phyloP scores from a whole-genome alignment of 2,797 vertebrate species.

The Sphaeramia orbicularis region DNA sequence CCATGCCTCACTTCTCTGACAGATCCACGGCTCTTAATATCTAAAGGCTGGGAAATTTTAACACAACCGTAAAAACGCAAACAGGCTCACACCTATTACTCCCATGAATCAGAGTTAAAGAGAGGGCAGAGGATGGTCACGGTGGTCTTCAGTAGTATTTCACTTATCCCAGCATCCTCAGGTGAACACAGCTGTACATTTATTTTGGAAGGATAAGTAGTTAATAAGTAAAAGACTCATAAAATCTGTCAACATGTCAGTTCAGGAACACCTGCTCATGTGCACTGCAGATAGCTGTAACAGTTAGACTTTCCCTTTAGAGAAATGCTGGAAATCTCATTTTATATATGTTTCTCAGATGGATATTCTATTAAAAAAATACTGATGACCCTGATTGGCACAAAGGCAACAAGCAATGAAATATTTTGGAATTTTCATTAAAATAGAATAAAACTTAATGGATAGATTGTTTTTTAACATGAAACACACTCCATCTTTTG shows the following conservation, averaged over 20 bases:
- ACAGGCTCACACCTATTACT: not conserved
- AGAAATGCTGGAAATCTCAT: not conserved
- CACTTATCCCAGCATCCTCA: slow-evolving; percentile 16
- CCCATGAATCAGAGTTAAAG: slow-evolving; percentile 7
- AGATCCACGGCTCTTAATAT: slow-evolving; percentile 10
- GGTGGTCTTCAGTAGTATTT: not conserved
- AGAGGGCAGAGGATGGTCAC: slow-evolving; percentile 8
- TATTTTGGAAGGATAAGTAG: not conserved
- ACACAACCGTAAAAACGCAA: slow-evolving; percentile 9
- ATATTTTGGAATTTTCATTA: too few species aligned
- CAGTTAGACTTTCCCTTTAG: not conserved
- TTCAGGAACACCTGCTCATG: not conserved
- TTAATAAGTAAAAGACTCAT: slow-evolving; percentile 3
- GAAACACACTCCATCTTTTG: too few species aligned
- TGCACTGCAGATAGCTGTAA: too few species aligned
- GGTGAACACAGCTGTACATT: not conserved
- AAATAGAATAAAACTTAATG: too few species aligned
- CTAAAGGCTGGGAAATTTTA: not conserved
- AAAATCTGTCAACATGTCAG: not conserved
- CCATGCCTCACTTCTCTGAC: slow-evolving; percentile 39
- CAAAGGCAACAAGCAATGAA: too few species aligned
- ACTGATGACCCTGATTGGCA: too few species aligned
- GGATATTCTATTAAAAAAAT: too few species aligned
- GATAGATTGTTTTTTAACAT: too few species aligned
- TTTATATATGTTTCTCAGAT: not conserved